Percentiles rank a stretch among this genome's conserved stretches.
Evolutionary conservation across 2,888 invertebrate genomes (phyloP).

Genomic region (Pseudococcus jackbeardsleyi): DNA sequence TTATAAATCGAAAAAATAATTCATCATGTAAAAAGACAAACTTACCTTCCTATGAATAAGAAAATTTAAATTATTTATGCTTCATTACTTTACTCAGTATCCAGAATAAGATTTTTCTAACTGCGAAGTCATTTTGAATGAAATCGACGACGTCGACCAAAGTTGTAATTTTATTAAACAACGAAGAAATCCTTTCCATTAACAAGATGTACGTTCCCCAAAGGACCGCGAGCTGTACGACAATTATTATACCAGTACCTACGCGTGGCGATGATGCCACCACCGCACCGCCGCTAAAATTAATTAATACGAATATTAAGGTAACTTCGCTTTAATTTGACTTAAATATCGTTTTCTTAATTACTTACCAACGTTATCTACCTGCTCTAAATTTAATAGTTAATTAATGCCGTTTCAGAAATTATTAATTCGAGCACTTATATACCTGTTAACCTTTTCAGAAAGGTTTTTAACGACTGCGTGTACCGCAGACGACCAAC

Average conservation of each 20-base stretch:
- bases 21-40: too few species aligned
- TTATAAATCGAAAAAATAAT: too few species aligned
- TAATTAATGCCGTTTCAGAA: conserved; percentile 41
- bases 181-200: conserved; percentile 37
- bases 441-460: conserved; percentile 35
- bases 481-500: neutral
- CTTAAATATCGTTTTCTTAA: conserved; percentile 61
- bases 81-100: too few species aligned
- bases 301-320: conserved; percentile 51
- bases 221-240: conserved; percentile 40
- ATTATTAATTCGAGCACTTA: conserved; percentile 40
- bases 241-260: conserved; percentile 7
- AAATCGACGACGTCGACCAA: neutral
- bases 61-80: too few species aligned
- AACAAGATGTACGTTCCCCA: conserved; percentile 43
- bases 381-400: conserved; percentile 44
- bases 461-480: conserved; percentile 8
- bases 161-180: conserved; percentile 39
- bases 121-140: too few species aligned
- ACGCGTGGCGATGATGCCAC: too few species aligned
- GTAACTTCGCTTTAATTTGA: conserved; percentile 52
- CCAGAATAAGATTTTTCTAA: too few species aligned
- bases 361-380: conserved; percentile 59
- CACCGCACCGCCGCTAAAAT: conserved; percentile 1
- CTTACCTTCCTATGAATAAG: too few species aligned